These are phyloP conservation scores for Oceanodroma leucorhoa DNA, from an alignment of 2,797 vertebrate genomes.

Conservation along the genomic window DNA sequence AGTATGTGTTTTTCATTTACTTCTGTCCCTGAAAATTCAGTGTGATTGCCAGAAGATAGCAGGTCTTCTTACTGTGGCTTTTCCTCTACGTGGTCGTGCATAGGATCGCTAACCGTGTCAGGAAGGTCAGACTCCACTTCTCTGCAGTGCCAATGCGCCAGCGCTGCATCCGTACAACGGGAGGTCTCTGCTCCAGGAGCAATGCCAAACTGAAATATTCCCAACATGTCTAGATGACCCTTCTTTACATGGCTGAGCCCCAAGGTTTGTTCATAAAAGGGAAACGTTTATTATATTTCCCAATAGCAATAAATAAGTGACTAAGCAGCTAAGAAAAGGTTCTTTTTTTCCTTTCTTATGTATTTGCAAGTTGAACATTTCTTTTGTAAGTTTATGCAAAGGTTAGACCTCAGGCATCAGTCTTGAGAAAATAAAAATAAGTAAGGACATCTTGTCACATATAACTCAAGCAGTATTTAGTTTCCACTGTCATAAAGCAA, in stretches of 20 bases:
- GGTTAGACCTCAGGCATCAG: not conserved
- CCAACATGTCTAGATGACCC: not conserved
- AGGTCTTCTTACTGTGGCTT: not conserved
- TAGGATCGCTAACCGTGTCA: not conserved
- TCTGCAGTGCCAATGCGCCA: not conserved
- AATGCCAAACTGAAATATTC: not conserved
- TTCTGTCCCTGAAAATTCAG: not conserved
- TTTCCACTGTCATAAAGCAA: not conserved
- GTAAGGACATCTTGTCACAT: not conserved
- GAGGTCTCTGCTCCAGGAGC: not conserved
- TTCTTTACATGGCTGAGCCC: not conserved
- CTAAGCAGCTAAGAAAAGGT: not conserved
- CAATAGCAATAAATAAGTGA: not conserved
- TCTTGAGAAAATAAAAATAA: not conserved
- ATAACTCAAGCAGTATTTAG: not conserved
- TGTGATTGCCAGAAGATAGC: fast-evolving
- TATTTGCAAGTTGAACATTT: not conserved
- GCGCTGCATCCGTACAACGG: not conserved
- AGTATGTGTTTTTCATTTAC: not conserved
- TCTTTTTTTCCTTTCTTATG: not conserved
- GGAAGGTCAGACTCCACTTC: not conserved
- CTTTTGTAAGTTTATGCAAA: not conserved
- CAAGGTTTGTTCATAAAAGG: not conserved
- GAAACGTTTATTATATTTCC: not conserved
- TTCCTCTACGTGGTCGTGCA: not conserved